phyloP scores from a whole-genome alignment of 2,888 invertebrate genomes.

The Pollenia amentaria region DNA sequence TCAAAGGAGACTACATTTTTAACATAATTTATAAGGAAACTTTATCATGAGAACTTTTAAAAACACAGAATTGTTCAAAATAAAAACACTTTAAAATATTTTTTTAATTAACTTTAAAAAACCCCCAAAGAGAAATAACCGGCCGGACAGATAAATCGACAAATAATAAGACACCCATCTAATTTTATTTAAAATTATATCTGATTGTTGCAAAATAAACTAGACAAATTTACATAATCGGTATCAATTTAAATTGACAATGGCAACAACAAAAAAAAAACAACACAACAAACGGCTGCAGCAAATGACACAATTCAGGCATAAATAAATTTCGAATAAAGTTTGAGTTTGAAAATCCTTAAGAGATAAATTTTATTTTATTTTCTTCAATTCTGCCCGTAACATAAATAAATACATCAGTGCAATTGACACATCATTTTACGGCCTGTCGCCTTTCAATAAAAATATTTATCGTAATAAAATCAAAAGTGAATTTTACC shows the following conservation, averaged over 20 bases:
- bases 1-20: not conserved
- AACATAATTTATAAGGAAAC: slow-evolving; percentile 46
- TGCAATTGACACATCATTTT: slow-evolving; percentile 85
- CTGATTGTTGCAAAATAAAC: slow-evolving; percentile 65
- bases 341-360: slow-evolving; percentile 23
- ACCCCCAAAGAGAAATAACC: not conserved
- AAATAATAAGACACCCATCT: slow-evolving; percentile 25
- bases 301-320: slow-evolving; percentile 74
- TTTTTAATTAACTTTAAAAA: slow-evolving; percentile 55
- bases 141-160: slow-evolving; percentile 21
- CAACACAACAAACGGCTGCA: slow-evolving; percentile 70
- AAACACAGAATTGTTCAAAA: not conserved
- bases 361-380: slow-evolving; percentile 9
- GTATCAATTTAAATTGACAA: slow-evolving; percentile 77
- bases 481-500: slow-evolving; percentile 73
- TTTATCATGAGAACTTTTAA: slow-evolving; percentile 21
- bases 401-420: slow-evolving; percentile 30
- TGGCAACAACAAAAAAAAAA: slow-evolving; percentile 69
- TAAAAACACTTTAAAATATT: slow-evolving; percentile 14
- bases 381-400: slow-evolving; percentile 23
- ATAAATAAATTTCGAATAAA: slow-evolving; percentile 44
- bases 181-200: slow-evolving; percentile 62
- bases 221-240: slow-evolving; percentile 80
- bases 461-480: slow-evolving; percentile 82
- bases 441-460: slow-evolving; percentile 85